phyloP scores from a whole-genome alignment of 2,113 vertebrate genomes.

The Lonchura striata region DNA sequence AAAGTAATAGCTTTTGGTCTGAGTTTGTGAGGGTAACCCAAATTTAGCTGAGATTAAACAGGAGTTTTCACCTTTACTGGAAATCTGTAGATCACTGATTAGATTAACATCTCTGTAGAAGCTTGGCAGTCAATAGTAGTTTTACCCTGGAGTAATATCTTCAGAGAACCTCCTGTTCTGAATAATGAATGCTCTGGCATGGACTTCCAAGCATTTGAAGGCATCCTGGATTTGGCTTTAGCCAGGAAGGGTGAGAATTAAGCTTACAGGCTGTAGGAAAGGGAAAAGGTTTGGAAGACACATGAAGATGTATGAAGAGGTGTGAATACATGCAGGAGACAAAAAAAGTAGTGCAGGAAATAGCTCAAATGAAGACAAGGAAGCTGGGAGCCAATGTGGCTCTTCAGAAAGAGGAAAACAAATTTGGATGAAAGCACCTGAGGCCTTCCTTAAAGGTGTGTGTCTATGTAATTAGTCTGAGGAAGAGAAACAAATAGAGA shows the following conservation, averaged over 20 bases:
- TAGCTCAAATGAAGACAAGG: not conserved
- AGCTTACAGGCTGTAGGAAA: not conserved
- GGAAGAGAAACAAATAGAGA: not conserved
- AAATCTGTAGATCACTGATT: conserved; percentile 5
- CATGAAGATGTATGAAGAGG: not conserved
- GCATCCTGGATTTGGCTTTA: not conserved
- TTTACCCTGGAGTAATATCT: not conserved
- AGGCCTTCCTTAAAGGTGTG: not conserved
- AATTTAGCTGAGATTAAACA: not conserved
- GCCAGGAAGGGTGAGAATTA: not conserved
- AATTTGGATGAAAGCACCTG: not conserved
- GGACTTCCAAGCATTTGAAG: not conserved
- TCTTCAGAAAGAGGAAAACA: not conserved
- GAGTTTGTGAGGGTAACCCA: not conserved
- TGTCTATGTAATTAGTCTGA: not conserved
- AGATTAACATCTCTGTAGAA: conserved; percentile 26
- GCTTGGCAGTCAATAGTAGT: not conserved
- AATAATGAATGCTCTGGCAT: not conserved
- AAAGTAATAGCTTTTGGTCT: not conserved
- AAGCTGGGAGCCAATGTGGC: not conserved
- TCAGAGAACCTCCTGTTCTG: not conserved
- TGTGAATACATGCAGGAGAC: not conserved
- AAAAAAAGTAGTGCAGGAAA: not conserved
- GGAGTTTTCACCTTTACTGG: not conserved
- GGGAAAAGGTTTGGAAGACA: not conserved